Conservation (phyloP, 1,140 invertebrate species). For the Heliconius congener region DNA sequence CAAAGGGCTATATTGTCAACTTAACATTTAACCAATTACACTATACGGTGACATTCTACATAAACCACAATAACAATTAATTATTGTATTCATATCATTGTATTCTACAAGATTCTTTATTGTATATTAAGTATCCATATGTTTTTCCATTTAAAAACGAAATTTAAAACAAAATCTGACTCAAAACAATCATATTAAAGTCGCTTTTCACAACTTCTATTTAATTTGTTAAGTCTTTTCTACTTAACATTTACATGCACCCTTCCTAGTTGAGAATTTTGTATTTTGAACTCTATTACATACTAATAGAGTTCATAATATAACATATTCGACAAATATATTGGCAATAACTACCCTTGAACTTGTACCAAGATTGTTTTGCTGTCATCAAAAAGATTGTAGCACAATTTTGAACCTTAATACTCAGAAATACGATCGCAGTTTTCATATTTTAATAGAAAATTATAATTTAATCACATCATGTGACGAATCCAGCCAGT, state of each 20-base stretch:
- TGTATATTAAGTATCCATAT: constrained; percentile 55
- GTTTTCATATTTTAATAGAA: not conserved
- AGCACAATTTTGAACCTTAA: constrained; percentile 32
- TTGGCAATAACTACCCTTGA: constrained; percentile 35
- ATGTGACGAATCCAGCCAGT: constrained; percentile 64
- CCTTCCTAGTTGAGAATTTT: not conserved
- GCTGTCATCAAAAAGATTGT: constrained; percentile 1
- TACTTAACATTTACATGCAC: not conserved
- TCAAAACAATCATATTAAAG: not conserved
- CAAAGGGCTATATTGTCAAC: constrained; percentile 16
- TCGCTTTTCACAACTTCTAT: not conserved
- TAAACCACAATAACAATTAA: constrained; percentile 53
- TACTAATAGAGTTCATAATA: not conserved
- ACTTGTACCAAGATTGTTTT: constrained; percentile 25
- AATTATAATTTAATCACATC: constrained; percentile 38
- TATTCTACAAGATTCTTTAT: constrained; percentile 50
- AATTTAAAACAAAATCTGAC: not conserved
- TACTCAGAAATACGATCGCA: not conserved
- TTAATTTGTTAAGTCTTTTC: constrained; percentile 1
- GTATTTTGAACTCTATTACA: constrained; percentile 10
- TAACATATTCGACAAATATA: constrained; percentile 1
- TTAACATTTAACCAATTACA: constrained; percentile 36
- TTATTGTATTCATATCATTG: constrained; percentile 49
- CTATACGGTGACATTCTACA: constrained; percentile 20
- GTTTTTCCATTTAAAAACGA: constrained; percentile 43